These are phyloP conservation scores for Megathymus violae DNA, from an alignment of 1,140 invertebrate species.

Conservation along the genomic window DNA sequence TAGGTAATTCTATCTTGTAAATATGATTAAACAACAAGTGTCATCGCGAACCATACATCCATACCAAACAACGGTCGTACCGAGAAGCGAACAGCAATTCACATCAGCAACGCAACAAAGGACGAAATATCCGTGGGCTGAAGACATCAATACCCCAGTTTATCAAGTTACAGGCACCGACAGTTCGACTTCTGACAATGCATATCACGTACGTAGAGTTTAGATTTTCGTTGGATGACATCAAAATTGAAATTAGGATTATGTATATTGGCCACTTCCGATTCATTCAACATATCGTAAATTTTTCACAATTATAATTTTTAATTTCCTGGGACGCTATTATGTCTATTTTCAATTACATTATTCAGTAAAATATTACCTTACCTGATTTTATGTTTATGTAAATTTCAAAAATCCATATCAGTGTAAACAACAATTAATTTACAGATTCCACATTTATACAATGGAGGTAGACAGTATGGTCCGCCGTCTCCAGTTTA, in stretches of 20 bases:
- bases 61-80: conserved; percentile 80
- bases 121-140: conserved; percentile 78
- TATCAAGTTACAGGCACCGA: conserved; percentile 76
- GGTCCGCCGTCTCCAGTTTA: conserved; percentile 76
- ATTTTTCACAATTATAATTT: too few species aligned
- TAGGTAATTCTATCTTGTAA: conserved; percentile 25
- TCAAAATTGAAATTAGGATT: too few species aligned
- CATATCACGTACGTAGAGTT: conserved; percentile 64
- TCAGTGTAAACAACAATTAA: too few species aligned
- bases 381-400: too few species aligned
- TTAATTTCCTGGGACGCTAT: too few species aligned
- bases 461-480: conserved; percentile 63
- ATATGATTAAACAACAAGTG: conserved; percentile 81
- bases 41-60: conserved; percentile 76
- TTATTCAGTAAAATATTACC: too few species aligned
- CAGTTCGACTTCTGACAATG: conserved; percentile 77
- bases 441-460: conserved; percentile 75
- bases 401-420: too few species aligned
- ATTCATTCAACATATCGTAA: too few species aligned
- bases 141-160: conserved; percentile 66
- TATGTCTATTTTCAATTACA: too few species aligned
- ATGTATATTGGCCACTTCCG: too few species aligned
- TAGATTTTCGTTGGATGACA: background rate
- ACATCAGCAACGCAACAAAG: conserved; percentile 73
- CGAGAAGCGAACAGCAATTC: conserved; percentile 76